Percentiles rank a stretch among this genome's conserved stretches.
phyloP scores from a whole-genome alignment of 2,113 vertebrate genomes.

The Leptodactylus fuscus region DNA sequence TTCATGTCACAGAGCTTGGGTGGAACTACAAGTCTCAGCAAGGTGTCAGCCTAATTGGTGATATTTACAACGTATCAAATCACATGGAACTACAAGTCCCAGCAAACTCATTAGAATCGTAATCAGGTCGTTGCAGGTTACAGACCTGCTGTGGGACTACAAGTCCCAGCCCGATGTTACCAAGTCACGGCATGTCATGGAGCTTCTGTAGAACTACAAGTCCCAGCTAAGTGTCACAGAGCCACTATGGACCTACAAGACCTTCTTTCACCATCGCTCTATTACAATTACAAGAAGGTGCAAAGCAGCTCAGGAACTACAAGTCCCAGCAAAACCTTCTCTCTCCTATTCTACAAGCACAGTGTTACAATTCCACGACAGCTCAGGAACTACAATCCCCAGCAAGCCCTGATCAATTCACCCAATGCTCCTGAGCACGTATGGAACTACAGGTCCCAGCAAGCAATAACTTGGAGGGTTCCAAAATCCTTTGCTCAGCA shows the following conservation, averaged over 20 bases:
- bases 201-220: background rate
- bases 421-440: background rate
- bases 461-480: background rate
- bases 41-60: background rate
- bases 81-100: background rate
- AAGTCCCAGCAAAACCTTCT: background rate
- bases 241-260: no score
- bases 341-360: background rate
- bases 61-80: background rate
- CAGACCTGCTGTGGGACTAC: background rate
- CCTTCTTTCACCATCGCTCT: no score
- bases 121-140: background rate
- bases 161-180: background rate
- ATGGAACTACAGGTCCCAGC: slow-evolving; percentile 3
- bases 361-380: background rate
- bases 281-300: background rate
- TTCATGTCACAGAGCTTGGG: no score
- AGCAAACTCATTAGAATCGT: background rate
- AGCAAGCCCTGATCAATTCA: background rate
- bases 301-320: background rate
- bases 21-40: no score
- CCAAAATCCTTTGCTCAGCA: no score
- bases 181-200: background rate
- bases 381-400: background rate
- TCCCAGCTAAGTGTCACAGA: background rate